phyloP scores from a whole-genome alignment of 2,797 vertebrate genomes.

The Phalanger gymnotis region DNA sequence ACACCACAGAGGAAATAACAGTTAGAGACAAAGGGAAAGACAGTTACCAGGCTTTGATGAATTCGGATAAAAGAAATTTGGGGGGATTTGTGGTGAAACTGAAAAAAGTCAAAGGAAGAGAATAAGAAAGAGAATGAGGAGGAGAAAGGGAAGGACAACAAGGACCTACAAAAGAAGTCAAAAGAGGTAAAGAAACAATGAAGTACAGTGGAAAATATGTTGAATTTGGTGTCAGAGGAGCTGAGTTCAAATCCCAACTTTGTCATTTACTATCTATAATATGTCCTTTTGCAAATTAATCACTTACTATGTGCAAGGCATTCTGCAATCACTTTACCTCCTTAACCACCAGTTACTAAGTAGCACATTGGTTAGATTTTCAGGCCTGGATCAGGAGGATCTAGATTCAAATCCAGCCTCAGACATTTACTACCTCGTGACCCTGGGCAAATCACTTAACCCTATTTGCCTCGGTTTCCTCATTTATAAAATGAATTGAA shows the following conservation, averaged over 20 bases:
- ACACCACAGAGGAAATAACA: slow-evolving; percentile 10
- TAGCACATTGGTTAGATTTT: too few relatives aligned
- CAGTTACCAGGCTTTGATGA: background rate
- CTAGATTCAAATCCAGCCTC: too few relatives aligned
- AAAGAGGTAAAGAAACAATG: background rate
- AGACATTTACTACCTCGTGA: too few relatives aligned
- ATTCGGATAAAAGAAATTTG: background rate
- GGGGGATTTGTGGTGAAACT: background rate
- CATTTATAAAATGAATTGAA: too few relatives aligned
- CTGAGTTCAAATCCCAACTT: background rate
- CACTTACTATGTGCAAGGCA: background rate
- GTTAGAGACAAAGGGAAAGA: background rate
- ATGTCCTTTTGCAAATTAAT: background rate
- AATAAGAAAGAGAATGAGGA: background rate
- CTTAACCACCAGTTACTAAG: background rate
- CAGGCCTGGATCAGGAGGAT: too few relatives aligned
- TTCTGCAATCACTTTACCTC: background rate
- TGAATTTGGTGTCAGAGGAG: background rate
- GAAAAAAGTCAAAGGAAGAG: background rate
- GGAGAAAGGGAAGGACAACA: background rate
- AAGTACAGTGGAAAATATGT: background rate
- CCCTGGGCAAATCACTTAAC: too few relatives aligned
- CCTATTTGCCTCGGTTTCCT: too few relatives aligned
- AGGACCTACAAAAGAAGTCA: background rate
- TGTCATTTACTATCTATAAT: background rate